These are phyloP conservation scores for Camponotus fellah DNA, from an alignment of 2,888 invertebrate species.

Conservation along the genomic window DNA sequence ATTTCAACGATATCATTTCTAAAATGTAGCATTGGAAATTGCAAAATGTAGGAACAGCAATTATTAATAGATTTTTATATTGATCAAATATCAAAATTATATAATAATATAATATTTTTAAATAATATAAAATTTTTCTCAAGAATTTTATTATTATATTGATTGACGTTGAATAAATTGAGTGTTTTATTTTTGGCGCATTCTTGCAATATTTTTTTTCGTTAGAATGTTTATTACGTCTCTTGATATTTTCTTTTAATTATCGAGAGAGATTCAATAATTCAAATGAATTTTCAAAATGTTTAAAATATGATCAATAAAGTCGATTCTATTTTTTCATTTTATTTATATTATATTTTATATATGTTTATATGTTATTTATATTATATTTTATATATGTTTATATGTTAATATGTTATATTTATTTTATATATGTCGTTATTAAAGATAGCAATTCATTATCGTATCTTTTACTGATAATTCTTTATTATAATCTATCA, in stretches of 20 bases:
- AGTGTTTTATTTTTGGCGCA: background rate
- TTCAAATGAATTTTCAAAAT: background rate
- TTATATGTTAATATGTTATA: too few species aligned
- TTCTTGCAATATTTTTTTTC: background rate
- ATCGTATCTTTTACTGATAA: background rate
- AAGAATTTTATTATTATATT: background rate
- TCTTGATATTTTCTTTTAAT: background rate
- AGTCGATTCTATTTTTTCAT: background rate
- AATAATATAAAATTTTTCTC: background rate
- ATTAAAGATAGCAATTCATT: background rate
- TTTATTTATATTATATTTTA: background rate
- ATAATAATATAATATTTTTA: background rate
- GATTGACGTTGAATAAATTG: background rate
- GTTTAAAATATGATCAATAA: background rate
- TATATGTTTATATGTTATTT: too few species aligned
- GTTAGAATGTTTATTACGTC: background rate
- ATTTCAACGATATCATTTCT: background rate
- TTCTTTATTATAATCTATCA: background rate
- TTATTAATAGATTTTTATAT: background rate
- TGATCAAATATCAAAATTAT: background rate
- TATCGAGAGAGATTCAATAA: background rate
- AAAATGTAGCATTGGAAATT: background rate
- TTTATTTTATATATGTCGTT: background rate
- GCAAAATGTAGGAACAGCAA: background rate
- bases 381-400: too few species aligned